Percentiles rank a stretch among this genome's conserved stretches.
phyloP scores from a whole-genome alignment of 1,140 invertebrate genomes.

The Lanistes nyassanus region DNA sequence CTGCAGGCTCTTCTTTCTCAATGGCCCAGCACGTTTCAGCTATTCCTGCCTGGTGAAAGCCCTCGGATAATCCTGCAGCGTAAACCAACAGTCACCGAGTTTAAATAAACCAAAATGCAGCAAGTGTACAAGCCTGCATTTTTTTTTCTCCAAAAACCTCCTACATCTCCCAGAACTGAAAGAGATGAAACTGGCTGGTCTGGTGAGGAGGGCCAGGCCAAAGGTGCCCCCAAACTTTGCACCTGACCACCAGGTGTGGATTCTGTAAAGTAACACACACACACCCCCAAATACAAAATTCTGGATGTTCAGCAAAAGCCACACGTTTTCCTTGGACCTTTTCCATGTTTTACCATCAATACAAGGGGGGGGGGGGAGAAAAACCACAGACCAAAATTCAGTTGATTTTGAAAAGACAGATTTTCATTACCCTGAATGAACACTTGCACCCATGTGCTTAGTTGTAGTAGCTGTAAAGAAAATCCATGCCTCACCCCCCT shows the following conservation, averaged over 20 bases:
- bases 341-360: not conserved
- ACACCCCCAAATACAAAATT: not conserved
- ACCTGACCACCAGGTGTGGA: not conserved
- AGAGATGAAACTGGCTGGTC: too few relatives aligned
- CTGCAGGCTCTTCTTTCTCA: conserved; percentile 82
- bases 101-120: not conserved
- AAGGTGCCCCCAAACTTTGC: too few relatives aligned
- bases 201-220: too few relatives aligned
- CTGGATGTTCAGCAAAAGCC: not conserved
- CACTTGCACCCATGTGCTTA: not conserved
- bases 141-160: not conserved
- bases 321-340: not conserved
- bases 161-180: too few relatives aligned
- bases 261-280: not conserved
- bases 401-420: not conserved
- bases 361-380: too few relatives aligned
- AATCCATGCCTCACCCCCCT: too few relatives aligned
- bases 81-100: not conserved
- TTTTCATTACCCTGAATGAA: not conserved
- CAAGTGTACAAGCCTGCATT: not conserved
- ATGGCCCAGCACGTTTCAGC: conserved; percentile 83
- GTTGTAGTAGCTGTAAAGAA: too few relatives aligned
- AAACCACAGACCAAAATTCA: too few relatives aligned
- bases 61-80: conserved; percentile 66
- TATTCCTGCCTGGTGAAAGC: conserved; percentile 78